Evolutionary conservation across 2,888 invertebrate genomes (phyloP).

Genomic region (Microctonus brassicae): DNA sequence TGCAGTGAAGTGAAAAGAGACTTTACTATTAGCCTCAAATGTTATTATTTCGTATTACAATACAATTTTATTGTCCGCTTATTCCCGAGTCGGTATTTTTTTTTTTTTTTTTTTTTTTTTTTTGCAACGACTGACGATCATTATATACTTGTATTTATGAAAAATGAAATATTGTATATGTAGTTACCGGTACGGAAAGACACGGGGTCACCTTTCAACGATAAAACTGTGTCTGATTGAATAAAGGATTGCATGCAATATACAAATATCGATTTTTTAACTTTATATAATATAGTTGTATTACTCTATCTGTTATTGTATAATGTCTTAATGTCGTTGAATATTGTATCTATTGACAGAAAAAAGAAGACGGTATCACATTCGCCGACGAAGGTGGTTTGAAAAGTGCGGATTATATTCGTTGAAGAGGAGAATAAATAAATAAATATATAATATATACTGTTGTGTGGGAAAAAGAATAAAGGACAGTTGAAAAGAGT

Average conservation of each 20-base stretch:
- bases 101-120: neutral
- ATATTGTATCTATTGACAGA: slow-evolving; percentile 41
- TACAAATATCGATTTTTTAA: neutral
- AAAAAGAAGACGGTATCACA: slow-evolving; percentile 4
- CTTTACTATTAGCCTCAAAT: neutral
- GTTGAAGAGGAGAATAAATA: neutral
- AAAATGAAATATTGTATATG: neutral
- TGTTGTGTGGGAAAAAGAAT: slow-evolving; percentile 4
- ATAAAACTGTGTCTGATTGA: neutral
- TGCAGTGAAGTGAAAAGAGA: neutral
- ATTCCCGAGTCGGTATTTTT: neutral
- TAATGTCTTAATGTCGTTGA: neutral
- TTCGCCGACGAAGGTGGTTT: slow-evolving; percentile 23
- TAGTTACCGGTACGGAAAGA: neutral
- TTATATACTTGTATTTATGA: neutral
- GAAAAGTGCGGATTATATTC: slow-evolving; percentile 17
- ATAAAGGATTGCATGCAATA: neutral
- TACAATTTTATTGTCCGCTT: neutral
- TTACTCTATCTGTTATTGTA: too few species aligned
- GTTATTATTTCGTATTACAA: neutral
- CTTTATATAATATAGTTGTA: neutral
- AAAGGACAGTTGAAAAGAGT: neutral
- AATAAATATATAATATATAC: too few species aligned
- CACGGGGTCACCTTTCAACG: neutral
- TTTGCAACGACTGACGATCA: too few species aligned